Percentiles rank a stretch among this genome's conserved stretches.
Evolutionary conservation across 2,888 invertebrate species (phyloP).

Genomic region (Dasysyrphus tricinctus): DNA sequence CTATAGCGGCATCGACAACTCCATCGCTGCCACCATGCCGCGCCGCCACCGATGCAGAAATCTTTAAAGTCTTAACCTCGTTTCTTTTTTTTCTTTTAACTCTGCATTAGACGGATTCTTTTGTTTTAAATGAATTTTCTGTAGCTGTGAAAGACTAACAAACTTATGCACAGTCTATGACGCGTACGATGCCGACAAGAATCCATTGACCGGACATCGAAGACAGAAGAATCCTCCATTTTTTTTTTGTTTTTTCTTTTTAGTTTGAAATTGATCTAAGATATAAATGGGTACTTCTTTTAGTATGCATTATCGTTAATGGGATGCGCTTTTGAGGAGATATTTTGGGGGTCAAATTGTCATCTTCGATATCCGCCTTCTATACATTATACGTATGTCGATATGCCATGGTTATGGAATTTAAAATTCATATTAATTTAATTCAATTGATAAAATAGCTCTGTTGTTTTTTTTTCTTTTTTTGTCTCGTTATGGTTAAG

Average conservation of each 20-base stretch:
- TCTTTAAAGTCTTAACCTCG: conserved; percentile 62
- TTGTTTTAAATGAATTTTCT: conserved; percentile 57
- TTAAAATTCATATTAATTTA: conserved; percentile 38
- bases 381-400: not conserved
- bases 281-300: not conserved
- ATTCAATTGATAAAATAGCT: conserved; percentile 39
- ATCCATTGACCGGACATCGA: conserved; percentile 68
- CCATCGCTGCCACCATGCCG: conserved; percentile 1
- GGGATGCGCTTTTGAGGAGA: conserved; percentile 18
- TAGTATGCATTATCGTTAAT: conserved; percentile 11
- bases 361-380: conserved; percentile 26
- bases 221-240: conserved; percentile 50
- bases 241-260: conserved; percentile 11
- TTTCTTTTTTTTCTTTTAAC: conserved; percentile 23
- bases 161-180: not conserved
- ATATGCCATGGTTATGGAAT: conserved; percentile 23
- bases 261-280: conserved; percentile 42
- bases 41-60: conserved; percentile 61
- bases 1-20: conserved; percentile 47
- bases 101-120: conserved; percentile 53
- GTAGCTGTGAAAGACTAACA: conserved; percentile 36
- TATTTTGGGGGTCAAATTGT: conserved; percentile 63
- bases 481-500: conserved; percentile 6
- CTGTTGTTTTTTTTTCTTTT: not conserved
- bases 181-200: not conserved